Base-by-base conservation (phyloP, 2,888 invertebrate genomes). In the Orthonevra nobilis region DNA sequence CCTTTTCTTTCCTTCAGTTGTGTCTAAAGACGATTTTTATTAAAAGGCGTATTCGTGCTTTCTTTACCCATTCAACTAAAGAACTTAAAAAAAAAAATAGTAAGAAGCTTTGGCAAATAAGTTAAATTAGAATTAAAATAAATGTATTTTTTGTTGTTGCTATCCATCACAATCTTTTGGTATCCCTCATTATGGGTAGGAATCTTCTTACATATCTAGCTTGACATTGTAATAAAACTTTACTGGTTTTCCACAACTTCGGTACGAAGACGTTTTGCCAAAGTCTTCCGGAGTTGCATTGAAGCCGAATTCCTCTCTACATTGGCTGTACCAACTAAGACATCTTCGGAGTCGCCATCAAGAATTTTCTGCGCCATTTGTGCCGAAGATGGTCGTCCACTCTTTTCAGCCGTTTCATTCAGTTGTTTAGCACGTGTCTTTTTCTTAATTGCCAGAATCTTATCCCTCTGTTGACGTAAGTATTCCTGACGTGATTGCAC, bases 391-490 rank as follows among this genome's bases (percentile, higher is more conserved):
- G 96, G 96, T 23, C 94, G 86, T 2, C 82, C 86, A 83, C 88
- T 89, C 70, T 86, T 84, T 7, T 75, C 61, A 3, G 81, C 34
- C 17, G 63, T 42, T 28, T 90, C 91, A 23, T 91, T 92, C 4
- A 97, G 90, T 86, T 95, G 93, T 83, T 94, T 94, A 85, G 95
- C 94, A 14, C 98, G 91, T 15, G 95, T 96, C 86, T 95, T 94
- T 85, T 95, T 95, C 89, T 98, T 98, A 85, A 97, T 90, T 14
- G 95, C 95, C 38, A 98, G 91, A 56, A 98, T 91, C 86, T 97
- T 96, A 88, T 98, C 98, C 17, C 98, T 91, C 86, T 98, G 97
- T 73, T 94, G 93, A 58, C 94, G 92, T 64, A 98, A 90, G 87
- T 97, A 98, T 82, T 94, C 93, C 84, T 96, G 95, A 0, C 98